Evolutionary conservation across 2,888 invertebrate genomes (phyloP).

Genomic region (Andricus quercusramuli): DNA sequence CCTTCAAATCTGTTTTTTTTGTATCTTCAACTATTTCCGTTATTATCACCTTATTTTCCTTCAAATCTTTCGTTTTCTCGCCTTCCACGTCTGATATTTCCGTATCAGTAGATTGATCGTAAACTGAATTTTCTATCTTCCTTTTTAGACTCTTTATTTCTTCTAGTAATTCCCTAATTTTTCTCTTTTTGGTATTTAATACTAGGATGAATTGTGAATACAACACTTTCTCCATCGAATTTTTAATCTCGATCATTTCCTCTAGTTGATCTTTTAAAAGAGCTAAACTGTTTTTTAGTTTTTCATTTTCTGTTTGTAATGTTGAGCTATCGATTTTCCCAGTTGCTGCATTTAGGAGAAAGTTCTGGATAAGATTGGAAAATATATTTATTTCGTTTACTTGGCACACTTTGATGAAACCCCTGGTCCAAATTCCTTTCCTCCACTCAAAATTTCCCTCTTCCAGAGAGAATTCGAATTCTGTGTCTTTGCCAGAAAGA

Average conservation of each 20-base stretch:
- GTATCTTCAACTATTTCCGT: not conserved
- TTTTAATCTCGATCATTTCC: conserved; percentile 58
- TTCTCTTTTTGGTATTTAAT: conserved; percentile 67
- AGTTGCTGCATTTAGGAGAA: conserved; percentile 52
- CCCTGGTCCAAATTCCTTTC: conserved; percentile 61
- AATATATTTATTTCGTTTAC: conserved; percentile 54
- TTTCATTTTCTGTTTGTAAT: conserved; percentile 54
- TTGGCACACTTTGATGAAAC: conserved; percentile 56
- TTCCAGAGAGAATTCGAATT: conserved; percentile 60
- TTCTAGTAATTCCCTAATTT: conserved; percentile 59
- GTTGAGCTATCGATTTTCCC: conserved; percentile 23
- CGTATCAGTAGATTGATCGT: not conserved
- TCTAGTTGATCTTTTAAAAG: conserved; percentile 53
- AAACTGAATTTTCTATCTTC: conserved; percentile 17
- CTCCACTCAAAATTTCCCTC: conserved; percentile 62
- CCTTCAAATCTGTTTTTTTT: not conserved
- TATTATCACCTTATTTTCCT: not conserved
- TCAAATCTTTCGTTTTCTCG: not conserved
- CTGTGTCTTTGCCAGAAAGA: conserved; percentile 59
- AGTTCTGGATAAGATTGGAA: conserved; percentile 49
- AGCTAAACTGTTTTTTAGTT: conserved; percentile 43
- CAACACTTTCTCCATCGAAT: conserved; percentile 60
- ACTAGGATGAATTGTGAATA: conserved; percentile 63
- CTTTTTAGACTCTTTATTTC: conserved; percentile 44
- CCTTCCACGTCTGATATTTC: conserved; percentile 6